Percentiles rank a stretch among this genome's conserved stretches.
These are phyloP conservation scores for Ammospiza caudacuta DNA, from an alignment of 2,113 vertebrate genomes.

Conservation along the genomic window DNA sequence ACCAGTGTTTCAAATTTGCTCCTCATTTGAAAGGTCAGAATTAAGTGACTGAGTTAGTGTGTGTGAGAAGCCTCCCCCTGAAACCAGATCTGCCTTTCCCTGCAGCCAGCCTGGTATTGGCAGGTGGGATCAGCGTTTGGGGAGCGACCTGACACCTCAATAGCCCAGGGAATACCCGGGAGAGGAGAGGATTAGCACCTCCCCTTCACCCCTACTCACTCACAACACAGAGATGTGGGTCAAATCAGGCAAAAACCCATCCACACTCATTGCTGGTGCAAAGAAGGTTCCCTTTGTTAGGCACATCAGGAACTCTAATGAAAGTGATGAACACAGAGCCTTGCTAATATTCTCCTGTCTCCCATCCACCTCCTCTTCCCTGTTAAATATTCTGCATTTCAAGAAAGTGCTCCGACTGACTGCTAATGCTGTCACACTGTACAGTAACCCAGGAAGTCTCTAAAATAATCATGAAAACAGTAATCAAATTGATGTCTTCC, in stretches of 20 bases:
- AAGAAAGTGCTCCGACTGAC: not conserved
- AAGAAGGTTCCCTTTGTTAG: not conserved
- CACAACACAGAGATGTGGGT: not conserved
- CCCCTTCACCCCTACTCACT: not conserved
- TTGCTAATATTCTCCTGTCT: not conserved
- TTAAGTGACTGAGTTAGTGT: slow-evolving; percentile 13
- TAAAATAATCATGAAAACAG: slow-evolving; percentile 31
- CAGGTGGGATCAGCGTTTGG: slow-evolving; percentile 31
- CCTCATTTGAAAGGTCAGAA: slow-evolving; percentile 44
- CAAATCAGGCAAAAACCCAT: not conserved
- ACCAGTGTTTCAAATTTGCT: not conserved
- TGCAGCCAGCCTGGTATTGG: not conserved
- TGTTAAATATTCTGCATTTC: slow-evolving; percentile 18
- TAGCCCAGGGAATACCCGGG: not conserved
- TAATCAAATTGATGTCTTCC: not conserved
- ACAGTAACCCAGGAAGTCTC: slow-evolving; percentile 3
- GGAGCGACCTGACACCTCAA: slow-evolving; percentile 14
- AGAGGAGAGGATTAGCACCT: not conserved
- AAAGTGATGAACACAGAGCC: not conserved
- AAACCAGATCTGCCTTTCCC: slow-evolving; percentile 45
- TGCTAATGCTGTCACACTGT: not conserved
- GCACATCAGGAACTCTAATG: not conserved
- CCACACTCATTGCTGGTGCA: not conserved
- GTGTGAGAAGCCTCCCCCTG: slow-evolving; percentile 1
- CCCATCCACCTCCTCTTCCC: not conserved